Base-by-base conservation (phyloP, 2,888 invertebrate species). In the Heliothis peltigera region DNA sequence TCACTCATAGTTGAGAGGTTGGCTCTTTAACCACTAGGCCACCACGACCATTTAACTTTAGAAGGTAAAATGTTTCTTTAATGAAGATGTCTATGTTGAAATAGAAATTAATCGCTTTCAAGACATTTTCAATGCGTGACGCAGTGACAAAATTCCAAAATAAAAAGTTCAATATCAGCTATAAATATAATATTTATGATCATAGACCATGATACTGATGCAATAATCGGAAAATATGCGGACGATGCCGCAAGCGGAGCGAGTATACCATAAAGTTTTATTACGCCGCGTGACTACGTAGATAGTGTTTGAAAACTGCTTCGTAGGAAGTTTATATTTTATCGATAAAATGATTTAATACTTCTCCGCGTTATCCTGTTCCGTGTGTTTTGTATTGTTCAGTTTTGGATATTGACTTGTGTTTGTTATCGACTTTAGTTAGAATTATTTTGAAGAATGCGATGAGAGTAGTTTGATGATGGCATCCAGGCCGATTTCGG, bases 281-380 rank as follows among this genome's bases (percentile, higher is more conserved):
- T 77, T 61, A 80, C 57, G 5, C 52, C 61, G 49, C 53, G 61
- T 65, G 68, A 67, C 74, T 78, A 69, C 74, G 79, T 74, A 78
- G 79, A 80, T 80, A 80, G 77, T 80, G 77, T 79, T 71, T 55
- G 70, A 54, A 69, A 80, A 77, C 65, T 79, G 62, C 64, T 70
- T 58, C 70, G 54, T 42, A 56, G 54, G 55, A 71, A 77, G 65
- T 67, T 67, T 71, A 67, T 80, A 80, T 77, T 74, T 71, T 70
- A 71, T 77, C 80, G 76, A 77, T 71, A 80, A 71, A 58, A 65
- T 80, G 79, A 80, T 71, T 71, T 63, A 72, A 70, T 71, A 68
- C 64, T 79, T 59, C 64, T 51, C 48, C 42, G 43, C 35, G 19
- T 49, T 65, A 55, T 52, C 17, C 47, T 67, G 44, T 42, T 39